phyloP scores from a whole-genome alignment of 2,113 vertebrate genomes.

The Hemicordylus capensis region DNA sequence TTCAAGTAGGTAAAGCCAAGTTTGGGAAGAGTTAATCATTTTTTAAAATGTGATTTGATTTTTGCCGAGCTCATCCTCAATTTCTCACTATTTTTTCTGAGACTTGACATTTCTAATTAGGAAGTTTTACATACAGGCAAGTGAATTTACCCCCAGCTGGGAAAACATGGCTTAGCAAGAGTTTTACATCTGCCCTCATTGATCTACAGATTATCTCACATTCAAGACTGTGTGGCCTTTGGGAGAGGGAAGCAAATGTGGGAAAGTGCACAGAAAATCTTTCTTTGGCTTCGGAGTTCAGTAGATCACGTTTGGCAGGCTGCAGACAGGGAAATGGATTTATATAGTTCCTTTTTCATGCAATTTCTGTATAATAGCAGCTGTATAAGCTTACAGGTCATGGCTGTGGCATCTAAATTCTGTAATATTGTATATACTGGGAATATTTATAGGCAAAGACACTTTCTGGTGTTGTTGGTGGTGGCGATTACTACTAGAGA shows the following conservation, averaged over 20 bases:
- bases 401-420: too few species aligned
- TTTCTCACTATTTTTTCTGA: conserved; percentile 74
- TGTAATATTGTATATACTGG: too few species aligned
- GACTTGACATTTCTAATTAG: conserved; percentile 83
- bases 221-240: conserved; percentile 82
- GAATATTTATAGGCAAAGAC: too few species aligned
- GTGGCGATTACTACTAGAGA: too few species aligned
- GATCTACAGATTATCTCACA: conserved; percentile 93
- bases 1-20: neutral
- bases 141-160: conserved; percentile 91
- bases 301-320: conserved; percentile 68
- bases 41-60: conserved; percentile 5
- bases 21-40: conserved; percentile 67
- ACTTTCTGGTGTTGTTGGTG: too few species aligned
- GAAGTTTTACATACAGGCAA: conserved; percentile 85
- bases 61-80: conserved; percentile 54
- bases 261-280: conserved; percentile 81
- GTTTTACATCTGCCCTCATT: conserved; percentile 92
- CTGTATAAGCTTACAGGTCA: conserved; percentile 11
- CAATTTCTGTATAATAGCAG: too few species aligned
- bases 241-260: conserved; percentile 83
- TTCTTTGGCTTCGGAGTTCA: conserved; percentile 75
- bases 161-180: conserved; percentile 90
- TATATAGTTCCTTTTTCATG: conserved; percentile 50
- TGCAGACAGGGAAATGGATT: conserved; percentile 59